Evolutionary conservation across 2,888 invertebrate genomes (phyloP), one percentile per base, ranked within the genome.

Genomic region (Drosophila barbarae): DNA sequence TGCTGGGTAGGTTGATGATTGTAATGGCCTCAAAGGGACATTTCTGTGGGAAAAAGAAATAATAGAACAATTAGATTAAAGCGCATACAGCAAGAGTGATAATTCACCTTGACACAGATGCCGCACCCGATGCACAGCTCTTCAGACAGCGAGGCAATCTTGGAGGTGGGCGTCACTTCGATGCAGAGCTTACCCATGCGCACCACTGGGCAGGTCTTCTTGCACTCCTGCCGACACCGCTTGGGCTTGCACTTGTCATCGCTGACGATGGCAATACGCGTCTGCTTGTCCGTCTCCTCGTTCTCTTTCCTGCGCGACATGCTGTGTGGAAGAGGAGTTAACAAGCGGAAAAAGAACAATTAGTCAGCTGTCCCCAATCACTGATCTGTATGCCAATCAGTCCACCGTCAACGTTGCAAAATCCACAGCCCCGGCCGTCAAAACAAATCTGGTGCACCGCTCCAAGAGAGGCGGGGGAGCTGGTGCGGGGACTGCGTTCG

Each of bases 161-260:
- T 99, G 86, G 96, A 97, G 84, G 96, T 96, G 12, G 98, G 95
- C 44, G 94, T 93, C 41, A 99, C 99, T 92, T 99, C 98, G 86
- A 99, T 99, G 90, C 99, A 99, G 39, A 99, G 93, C 90, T 99
- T 99, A 87, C 99, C 99, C 97, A 98, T 98, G 77, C 99, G 93
- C 68, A 98, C 98, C 60, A 99, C 99, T 1, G 99, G 99, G 90
- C 99, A 99, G 55, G 97, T 96, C 87, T 97, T 96, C 89, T 99
- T 99, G 91, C 99, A 99, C 87, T 99, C 98, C 90, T 99, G 98
- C 59, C 98, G 94, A 91, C 99, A 99, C 92, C 98, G 93, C 90
- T 99, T 99, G 2, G 99, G 99, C 90, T 99, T 99, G 90, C 99
- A 99, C 87, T 98, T 97, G 91, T 99, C 99, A 76, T 95, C 94